phyloP scores from a whole-genome alignment of 2,888 invertebrate species.

The Epinotia ramella region DNA sequence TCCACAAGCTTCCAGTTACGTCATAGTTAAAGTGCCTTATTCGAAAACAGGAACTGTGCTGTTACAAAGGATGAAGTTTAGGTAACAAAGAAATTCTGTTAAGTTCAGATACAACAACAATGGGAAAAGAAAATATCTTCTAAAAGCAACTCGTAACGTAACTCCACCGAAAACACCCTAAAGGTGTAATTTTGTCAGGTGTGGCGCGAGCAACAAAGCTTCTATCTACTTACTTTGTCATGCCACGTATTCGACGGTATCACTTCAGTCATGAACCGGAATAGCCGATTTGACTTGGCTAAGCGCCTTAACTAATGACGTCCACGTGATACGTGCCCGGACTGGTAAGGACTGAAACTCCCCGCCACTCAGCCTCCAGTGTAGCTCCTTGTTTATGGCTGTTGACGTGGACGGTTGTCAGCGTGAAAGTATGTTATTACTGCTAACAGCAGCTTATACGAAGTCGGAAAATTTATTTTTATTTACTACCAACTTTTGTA shows the following conservation, averaged over 20 bases:
- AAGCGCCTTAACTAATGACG: slow-evolving; percentile 53
- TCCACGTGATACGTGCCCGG: slow-evolving; percentile 51
- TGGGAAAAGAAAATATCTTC: slow-evolving; percentile 12
- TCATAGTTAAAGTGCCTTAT: slow-evolving; percentile 44
- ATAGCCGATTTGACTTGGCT: slow-evolving; percentile 44
- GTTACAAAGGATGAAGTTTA: slow-evolving; percentile 18
- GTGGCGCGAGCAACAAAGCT: slow-evolving; percentile 23
- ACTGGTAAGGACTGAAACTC: slow-evolving; percentile 46
- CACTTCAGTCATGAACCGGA: slow-evolving; percentile 42
- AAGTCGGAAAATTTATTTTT: slow-evolving; percentile 12
- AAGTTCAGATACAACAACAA: slow-evolving; percentile 10
- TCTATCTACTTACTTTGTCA: slow-evolving; percentile 33
- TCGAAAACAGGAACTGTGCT: slow-evolving; percentile 20
- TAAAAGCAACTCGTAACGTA: slow-evolving; percentile 1
- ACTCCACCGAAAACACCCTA: slow-evolving; percentile 12
- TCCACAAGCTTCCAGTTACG: slow-evolving; percentile 39
- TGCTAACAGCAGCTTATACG: slow-evolving; percentile 6
- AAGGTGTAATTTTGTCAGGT: slow-evolving; percentile 32
- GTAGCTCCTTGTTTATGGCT: slow-evolving; percentile 37
- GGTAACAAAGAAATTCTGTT: slow-evolving; percentile 15
- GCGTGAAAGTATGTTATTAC: slow-evolving; percentile 22
- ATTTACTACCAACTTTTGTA: slow-evolving; percentile 28
- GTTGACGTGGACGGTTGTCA: slow-evolving; percentile 31
- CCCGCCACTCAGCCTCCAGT: slow-evolving; percentile 23
- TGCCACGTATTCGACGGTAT: slow-evolving; percentile 39